Conservation (phyloP, 2,113 vertebrate species). For the Desmodus rotundus region DNA sequence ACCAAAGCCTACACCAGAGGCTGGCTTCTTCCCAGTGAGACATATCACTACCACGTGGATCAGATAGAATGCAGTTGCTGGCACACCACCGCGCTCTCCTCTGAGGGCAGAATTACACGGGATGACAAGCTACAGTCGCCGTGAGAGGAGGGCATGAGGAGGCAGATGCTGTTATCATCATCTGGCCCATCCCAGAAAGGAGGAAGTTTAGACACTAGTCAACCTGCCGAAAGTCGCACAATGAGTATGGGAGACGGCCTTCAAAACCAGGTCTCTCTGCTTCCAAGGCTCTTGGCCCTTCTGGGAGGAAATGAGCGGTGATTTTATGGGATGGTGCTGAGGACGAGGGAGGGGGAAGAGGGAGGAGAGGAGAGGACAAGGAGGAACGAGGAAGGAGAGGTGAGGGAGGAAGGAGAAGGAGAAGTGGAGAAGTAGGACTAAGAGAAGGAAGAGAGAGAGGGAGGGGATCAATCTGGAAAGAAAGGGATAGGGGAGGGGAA, state of each 20-base stretch:
- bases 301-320: not conserved
- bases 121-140: not conserved
- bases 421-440: not conserved
- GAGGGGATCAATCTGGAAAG: not conserved
- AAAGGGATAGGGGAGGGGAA: not conserved
- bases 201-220: not conserved
- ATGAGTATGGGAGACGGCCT: not conserved
- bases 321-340: not conserved
- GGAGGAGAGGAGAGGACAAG: not conserved
- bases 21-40: not conserved
- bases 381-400: not conserved
- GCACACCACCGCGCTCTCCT: not conserved
- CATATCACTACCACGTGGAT: not conserved
- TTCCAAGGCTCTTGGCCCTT: not conserved
- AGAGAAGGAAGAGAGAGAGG: not conserved
- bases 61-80: not conserved
- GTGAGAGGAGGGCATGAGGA: not conserved
- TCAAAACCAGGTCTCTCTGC: not conserved
- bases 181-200: not conserved
- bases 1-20: not conserved
- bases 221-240: not conserved
- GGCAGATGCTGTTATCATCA: not conserved
- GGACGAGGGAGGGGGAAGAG: not conserved
- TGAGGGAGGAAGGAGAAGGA: accelerated
- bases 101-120: not conserved